Percentiles rank a stretch among this genome's conserved stretches.
Conservation (phyloP, 2,888 invertebrate genomes). For the Protophormia terraenovae region DNA sequence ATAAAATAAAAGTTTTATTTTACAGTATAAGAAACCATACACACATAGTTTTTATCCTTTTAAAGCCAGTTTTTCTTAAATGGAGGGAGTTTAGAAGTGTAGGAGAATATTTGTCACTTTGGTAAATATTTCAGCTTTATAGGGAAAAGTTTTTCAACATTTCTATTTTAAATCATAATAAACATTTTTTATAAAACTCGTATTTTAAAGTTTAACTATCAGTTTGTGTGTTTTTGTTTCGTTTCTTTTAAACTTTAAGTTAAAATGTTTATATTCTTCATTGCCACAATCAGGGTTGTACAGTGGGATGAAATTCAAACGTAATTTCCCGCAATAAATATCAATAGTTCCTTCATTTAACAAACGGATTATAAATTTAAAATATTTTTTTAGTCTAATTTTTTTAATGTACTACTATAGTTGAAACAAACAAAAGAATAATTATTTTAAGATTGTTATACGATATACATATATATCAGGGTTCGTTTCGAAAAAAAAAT, state of each 20-base stretch:
- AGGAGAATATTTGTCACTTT: slow-evolving; percentile 1
- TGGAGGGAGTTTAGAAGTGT: neutral
- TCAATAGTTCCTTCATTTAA: no score
- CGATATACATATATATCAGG: no score
- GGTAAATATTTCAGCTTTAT: neutral
- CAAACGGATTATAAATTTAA: no score
- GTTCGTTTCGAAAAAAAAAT: no score
- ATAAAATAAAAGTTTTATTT: slow-evolving; percentile 6
- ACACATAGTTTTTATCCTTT: neutral
- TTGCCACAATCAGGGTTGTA: neutral
- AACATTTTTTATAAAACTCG: neutral
- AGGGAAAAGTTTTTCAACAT: neutral
- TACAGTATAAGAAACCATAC: neutral
- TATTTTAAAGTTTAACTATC: slow-evolving; percentile 17
- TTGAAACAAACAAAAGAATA: no score
- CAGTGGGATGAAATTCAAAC: neutral
- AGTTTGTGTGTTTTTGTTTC: neutral
- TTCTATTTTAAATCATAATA: slow-evolving; percentile 2
- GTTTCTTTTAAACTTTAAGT: neutral
- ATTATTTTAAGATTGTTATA: no score
- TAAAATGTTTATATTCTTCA: neutral
- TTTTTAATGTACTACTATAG: no score
- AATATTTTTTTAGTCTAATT: no score
- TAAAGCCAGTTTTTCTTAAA: neutral
- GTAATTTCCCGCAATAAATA: no score